A percentile compares a stretch with the other conserved stretches of the same genome.
These are phyloP conservation scores for Ceyx margarethae DNA, from an alignment of 2,113 vertebrate species.

Conservation along the genomic window DNA sequence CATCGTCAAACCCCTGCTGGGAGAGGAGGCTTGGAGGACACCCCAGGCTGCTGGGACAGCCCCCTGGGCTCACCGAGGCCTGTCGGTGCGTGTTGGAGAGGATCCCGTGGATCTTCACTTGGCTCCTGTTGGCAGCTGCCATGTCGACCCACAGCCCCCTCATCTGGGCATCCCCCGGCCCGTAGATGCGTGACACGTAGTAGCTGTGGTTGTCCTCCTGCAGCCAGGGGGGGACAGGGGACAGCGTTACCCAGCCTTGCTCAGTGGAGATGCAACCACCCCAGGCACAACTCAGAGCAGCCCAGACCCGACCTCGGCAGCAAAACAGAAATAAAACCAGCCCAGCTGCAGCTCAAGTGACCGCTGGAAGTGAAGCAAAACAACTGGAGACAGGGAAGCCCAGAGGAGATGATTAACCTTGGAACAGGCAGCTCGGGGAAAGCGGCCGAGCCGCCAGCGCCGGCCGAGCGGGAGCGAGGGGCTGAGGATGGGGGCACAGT, in stretches of 20 bases:
- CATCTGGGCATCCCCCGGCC: conserved; percentile 75
- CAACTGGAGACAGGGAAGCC: neutral
- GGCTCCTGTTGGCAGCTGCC: conserved; percentile 73
- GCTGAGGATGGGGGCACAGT: neutral
- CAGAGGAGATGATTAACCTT: neutral
- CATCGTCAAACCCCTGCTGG: fast-evolving
- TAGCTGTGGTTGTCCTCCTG: conserved; percentile 91
- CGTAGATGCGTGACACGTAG: conserved; percentile 84
- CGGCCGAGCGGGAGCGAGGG: neutral
- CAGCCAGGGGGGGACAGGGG: neutral
- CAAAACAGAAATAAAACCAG: neutral
- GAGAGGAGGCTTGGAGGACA: neutral
- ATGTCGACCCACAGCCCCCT: conserved; percentile 87
- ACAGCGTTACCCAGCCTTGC: fast-evolving
- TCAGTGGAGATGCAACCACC: fast-evolving
- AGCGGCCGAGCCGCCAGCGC: neutral
- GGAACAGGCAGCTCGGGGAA: neutral
- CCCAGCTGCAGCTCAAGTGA: neutral
- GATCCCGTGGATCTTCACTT: conserved; percentile 86
- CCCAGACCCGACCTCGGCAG: fast-evolving
- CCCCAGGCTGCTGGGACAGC: neutral
- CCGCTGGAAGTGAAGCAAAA: fast-evolving
- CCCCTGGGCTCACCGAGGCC: conserved; percentile 82
- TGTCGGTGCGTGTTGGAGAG: conserved; percentile 91
- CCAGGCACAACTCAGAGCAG: neutral